phyloP scores from a whole-genome alignment of 2,113 vertebrate genomes.

The Sinocyclocheilus anshuiensis region DNA sequence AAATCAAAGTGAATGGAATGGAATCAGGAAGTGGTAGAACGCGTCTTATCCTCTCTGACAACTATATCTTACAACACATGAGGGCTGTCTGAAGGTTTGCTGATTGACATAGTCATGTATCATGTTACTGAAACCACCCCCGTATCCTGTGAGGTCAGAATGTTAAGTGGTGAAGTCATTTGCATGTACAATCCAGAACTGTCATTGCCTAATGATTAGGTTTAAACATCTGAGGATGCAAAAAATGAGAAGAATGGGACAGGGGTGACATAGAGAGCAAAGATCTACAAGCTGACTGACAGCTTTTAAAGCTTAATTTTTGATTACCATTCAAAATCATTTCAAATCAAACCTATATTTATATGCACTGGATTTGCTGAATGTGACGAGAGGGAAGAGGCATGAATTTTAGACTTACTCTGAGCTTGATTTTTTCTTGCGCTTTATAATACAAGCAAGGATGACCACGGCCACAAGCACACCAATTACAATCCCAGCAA shows the following conservation, averaged over 20 bases:
- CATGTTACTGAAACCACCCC: neutral
- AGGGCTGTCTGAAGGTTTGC: neutral
- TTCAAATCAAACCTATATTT: neutral
- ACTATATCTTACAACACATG: neutral
- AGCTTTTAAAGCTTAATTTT: neutral
- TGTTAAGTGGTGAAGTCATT: neutral
- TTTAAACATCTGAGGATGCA: neutral
- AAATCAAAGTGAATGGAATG: neutral
- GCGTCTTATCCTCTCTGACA: constrained; percentile 5
- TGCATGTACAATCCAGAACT: neutral
- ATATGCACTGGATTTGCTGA: neutral
- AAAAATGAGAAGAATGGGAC: neutral
- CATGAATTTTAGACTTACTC: constrained; percentile 69
- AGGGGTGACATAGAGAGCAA: neutral
- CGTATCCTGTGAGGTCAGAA: neutral
- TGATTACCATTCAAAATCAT: neutral
- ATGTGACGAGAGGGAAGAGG: neutral
- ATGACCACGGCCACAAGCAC: constrained; percentile 55
- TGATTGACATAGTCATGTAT: neutral
- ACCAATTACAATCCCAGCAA: constrained; percentile 76
- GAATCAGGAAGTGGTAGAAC: neutral
- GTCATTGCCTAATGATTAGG: neutral
- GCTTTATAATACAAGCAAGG: constrained; percentile 51
- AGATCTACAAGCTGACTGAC: neutral
- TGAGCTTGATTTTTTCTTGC: constrained; percentile 62